These are phyloP conservation scores for Didymodactylos carnosus DNA, from an alignment of 2,888 invertebrate genomes.

Conservation along the genomic window DNA sequence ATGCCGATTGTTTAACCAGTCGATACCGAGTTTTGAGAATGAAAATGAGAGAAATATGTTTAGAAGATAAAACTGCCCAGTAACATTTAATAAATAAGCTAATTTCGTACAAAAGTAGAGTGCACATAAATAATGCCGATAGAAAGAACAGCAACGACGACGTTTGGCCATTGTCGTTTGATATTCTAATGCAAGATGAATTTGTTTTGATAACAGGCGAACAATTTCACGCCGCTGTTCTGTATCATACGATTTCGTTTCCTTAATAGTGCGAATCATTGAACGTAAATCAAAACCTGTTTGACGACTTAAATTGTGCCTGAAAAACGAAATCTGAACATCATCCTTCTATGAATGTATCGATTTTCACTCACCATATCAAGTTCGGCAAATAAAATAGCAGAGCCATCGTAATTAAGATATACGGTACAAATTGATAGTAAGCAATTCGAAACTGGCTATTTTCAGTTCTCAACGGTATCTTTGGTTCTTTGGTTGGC, in stretches of 20 bases:
- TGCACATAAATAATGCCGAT: background rate
- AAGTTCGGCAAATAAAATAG: background rate
- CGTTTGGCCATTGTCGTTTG: background rate
- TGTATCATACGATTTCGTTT: background rate
- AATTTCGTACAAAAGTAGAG: background rate
- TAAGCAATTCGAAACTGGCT: background rate
- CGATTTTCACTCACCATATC: background rate
- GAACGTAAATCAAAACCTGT: background rate
- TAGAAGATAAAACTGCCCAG: background rate
- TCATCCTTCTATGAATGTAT: background rate
- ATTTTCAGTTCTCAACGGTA: background rate
- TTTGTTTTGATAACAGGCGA: background rate
- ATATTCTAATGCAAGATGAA: background rate
- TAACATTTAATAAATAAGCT: background rate
- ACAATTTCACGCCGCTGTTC: no score
- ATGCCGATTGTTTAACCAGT: background rate
- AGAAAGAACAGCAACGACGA: no score
- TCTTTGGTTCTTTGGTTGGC: background rate
- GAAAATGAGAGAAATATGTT: background rate
- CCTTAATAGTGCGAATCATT: background rate
- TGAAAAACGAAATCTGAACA: background rate
- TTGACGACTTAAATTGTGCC: background rate
- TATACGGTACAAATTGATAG: background rate
- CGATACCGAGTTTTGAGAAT: background rate
- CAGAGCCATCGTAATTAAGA: background rate